phyloP scores from a whole-genome alignment of 2,797 vertebrate genomes.

The Austrolebias charrua region DNA sequence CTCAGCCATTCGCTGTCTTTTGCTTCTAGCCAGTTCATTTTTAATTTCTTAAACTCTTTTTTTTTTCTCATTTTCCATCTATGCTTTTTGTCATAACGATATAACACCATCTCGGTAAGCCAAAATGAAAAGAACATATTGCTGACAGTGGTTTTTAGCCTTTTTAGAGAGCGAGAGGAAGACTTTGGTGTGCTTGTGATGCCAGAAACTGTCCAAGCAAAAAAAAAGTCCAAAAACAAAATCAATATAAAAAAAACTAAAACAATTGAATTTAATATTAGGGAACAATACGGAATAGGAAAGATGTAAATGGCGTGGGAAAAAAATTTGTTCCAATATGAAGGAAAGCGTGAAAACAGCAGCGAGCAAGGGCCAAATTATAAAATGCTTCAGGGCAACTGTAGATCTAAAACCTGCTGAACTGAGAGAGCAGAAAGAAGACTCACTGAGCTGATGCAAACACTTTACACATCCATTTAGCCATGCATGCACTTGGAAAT shows the following conservation, averaged over 20 bases:
- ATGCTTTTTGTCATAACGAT: slow-evolving; percentile 29
- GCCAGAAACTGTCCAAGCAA: slow-evolving; percentile 9
- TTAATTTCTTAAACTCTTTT: not conserved
- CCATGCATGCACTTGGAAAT: not conserved
- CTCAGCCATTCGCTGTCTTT: not conserved
- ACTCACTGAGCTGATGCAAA: not conserved
- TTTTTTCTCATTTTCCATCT: slow-evolving; percentile 22
- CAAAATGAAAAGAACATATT: slow-evolving; percentile 36
- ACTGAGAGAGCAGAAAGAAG: not conserved
- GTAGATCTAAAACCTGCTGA: slow-evolving; percentile 23
- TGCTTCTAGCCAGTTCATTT: not conserved
- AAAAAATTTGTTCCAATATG: slow-evolving; percentile 8
- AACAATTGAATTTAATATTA: not conserved
- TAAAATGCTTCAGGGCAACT: slow-evolving; percentile 21
- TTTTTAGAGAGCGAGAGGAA: not conserved
- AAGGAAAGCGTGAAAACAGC: slow-evolving; percentile 21
- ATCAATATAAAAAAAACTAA: slow-evolving; percentile 14
- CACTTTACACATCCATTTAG: not conserved
- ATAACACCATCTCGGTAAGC: slow-evolving; percentile 25
- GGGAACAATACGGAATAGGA: not conserved
- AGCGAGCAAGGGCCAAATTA: slow-evolving; percentile 28
- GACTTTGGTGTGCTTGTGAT: not conserved
- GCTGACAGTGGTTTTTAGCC: slow-evolving; percentile 19
- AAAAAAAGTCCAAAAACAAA: slow-evolving; percentile 14
- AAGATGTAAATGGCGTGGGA: not conserved